These are phyloP conservation scores for Chymomyza fuscimana DNA, from an alignment of 2,888 invertebrate genomes.

Conservation along the genomic window DNA sequence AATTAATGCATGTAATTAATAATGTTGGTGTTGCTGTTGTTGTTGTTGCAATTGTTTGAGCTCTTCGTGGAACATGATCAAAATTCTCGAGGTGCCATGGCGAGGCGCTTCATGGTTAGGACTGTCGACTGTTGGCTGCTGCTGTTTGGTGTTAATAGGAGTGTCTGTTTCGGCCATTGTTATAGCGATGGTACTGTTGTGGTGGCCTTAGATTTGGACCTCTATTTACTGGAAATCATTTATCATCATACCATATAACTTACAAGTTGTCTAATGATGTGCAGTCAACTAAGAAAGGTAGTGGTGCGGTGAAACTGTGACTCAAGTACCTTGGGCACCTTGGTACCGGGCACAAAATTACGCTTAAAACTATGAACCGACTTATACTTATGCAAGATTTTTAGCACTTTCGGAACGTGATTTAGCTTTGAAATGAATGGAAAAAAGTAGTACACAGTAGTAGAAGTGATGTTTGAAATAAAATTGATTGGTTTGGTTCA, in stretches of 20 bases:
- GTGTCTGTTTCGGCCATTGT: conserved; percentile 63
- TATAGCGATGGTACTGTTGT: conserved; percentile 44
- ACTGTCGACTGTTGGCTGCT: conserved; percentile 6
- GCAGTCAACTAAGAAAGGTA: conserved; percentile 1
- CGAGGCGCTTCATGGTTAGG: background rate
- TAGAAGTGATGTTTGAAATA: no score
- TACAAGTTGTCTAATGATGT: conserved; percentile 57
- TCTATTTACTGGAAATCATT: conserved; percentile 60
- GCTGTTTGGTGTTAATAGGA: conserved; percentile 65
- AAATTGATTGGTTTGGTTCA: no score
- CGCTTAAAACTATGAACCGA: background rate
- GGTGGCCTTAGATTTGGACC: conserved; percentile 57
- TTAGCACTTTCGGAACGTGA: background rate
- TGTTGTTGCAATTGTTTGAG: conserved; percentile 51
- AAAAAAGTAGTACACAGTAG: no score
- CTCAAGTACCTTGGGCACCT: background rate
- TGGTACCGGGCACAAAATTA: conserved; percentile 20
- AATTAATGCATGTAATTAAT: conserved; percentile 74
- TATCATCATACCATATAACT: conserved; percentile 63
- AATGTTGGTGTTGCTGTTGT: conserved; percentile 42
- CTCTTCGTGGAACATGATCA: conserved; percentile 45
- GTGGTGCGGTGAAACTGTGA: no score
- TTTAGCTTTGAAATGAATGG: background rate
- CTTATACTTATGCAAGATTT: no score
- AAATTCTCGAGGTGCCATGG: conserved; percentile 1